These are phyloP conservation scores for Perca flavescens DNA, from an alignment of 2,113 vertebrate species.

Conservation along the genomic window DNA sequence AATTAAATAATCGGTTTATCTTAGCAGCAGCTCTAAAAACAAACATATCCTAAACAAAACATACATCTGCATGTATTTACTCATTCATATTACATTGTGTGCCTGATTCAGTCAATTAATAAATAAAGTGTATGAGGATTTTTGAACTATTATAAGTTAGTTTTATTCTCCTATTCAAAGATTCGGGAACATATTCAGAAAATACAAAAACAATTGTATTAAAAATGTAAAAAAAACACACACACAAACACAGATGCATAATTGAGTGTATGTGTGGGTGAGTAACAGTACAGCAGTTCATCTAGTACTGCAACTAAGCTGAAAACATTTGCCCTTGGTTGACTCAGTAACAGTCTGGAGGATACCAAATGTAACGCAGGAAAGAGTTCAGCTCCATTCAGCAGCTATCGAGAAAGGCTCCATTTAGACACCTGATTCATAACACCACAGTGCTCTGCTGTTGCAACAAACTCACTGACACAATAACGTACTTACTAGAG, in stretches of 20 bases:
- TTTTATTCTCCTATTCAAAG: neutral
- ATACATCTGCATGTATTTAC: no score
- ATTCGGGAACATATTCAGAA: neutral
- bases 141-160: neutral
- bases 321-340: constrained; percentile 51
- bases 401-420: neutral
- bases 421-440: constrained; percentile 31
- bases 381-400: constrained; percentile 8
- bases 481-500: neutral
- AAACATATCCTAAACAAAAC: no score
- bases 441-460: constrained; percentile 6
- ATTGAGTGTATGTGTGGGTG: no score
- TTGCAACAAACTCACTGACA: neutral
- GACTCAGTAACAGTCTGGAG: constrained; percentile 50
- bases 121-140: neutral
- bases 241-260: no score
- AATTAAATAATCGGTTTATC: no score
- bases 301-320: constrained; percentile 24
- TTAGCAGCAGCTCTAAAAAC: no score
- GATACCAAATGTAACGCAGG: neutral
- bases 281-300: constrained; percentile 50
- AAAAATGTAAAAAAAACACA: no score
- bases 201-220: no score
- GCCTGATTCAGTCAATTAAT: neutral
- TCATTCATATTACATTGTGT: neutral